Evolutionary conservation across 2,113 vertebrate species (phyloP).

Genomic region (Clinocottus analis): DNA sequence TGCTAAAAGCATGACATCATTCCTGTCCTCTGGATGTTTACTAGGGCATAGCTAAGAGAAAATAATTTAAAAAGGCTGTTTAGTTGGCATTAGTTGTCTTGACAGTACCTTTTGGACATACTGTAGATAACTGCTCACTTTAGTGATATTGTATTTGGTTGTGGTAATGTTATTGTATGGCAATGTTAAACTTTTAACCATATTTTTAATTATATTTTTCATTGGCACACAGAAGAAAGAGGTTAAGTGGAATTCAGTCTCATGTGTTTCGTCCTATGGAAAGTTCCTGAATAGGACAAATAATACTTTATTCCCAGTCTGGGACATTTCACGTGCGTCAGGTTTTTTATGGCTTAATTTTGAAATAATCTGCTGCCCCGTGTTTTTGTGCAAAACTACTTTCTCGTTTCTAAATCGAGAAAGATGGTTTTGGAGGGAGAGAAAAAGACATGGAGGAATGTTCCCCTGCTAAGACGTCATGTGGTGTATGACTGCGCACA

Average conservation of each 20-base stretch:
- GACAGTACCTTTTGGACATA: conserved; percentile 55
- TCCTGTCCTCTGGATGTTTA: conserved; percentile 27
- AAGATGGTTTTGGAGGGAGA: conserved; percentile 69
- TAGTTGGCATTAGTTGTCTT: conserved; percentile 18
- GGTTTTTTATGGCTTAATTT: conserved; percentile 70
- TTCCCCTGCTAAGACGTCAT: conserved; percentile 79
- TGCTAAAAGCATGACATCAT: conserved; percentile 42
- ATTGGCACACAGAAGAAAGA: conserved; percentile 38
- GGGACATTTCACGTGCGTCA: conserved; percentile 69
- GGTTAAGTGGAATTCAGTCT: conserved; percentile 67
- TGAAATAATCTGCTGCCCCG: conserved; percentile 66
- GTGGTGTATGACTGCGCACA: conserved; percentile 73
- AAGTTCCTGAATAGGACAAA: conserved; percentile 69
- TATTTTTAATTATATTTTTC: conserved; percentile 20
- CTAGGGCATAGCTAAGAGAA: conserved; percentile 45
- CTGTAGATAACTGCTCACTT: conserved; percentile 50
- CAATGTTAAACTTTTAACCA: conserved; percentile 30
- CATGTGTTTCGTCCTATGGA: conserved; percentile 72
- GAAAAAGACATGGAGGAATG: conserved; percentile 73
- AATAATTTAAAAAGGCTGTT: conserved; percentile 52
- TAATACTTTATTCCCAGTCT: conserved; percentile 65
- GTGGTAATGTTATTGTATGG: conserved; percentile 63
- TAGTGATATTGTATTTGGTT: conserved; percentile 39
- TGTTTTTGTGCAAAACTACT: conserved; percentile 62
- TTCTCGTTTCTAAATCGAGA: conserved; percentile 71